Conservation (phyloP, 30 jellyfish, hydroid and myxozoan genomes). For the Rhopilema esculentum region DNA sequence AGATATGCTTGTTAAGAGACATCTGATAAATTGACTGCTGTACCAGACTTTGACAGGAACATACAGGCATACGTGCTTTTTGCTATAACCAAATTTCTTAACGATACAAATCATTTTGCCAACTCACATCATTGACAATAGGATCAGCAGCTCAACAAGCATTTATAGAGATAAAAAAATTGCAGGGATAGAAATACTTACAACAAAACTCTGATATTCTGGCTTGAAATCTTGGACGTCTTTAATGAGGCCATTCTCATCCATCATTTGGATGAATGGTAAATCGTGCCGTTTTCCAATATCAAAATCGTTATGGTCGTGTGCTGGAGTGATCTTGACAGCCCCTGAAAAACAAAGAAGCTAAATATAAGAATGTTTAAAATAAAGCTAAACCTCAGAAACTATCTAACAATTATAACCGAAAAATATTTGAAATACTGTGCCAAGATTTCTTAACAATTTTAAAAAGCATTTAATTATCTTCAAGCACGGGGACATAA, state of each 20-base stretch:
- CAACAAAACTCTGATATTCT: constrained; percentile 83
- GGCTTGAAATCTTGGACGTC: constrained; percentile 88
- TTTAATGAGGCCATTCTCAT: constrained; percentile 85
- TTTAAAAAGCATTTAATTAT: too few species aligned
- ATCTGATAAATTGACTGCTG: too few species aligned
- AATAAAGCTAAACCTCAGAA: too few species aligned
- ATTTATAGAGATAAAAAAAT: too few species aligned
- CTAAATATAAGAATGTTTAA: too few species aligned
- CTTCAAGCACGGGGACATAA: too few species aligned
- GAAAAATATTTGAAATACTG: too few species aligned
- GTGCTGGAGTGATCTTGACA: constrained; percentile 99
- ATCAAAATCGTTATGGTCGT: constrained; percentile 97
- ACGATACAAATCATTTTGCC: neutral
- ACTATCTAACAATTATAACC: too few species aligned
- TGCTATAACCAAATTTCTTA: neutral
- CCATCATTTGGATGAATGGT: constrained; percentile 88
- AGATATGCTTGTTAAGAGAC: too few species aligned
- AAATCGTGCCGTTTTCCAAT: constrained; percentile 87
- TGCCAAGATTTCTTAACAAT: too few species aligned
- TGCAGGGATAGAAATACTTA: too few species aligned
- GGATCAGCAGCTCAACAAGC: too few species aligned
- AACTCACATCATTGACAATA: neutral
- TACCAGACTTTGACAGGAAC: neutral
- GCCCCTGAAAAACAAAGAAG: constrained; percentile 78
- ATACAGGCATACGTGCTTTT: neutral